Conservation (phyloP, 1,140 invertebrate genomes). For the Diprion similis region DNA sequence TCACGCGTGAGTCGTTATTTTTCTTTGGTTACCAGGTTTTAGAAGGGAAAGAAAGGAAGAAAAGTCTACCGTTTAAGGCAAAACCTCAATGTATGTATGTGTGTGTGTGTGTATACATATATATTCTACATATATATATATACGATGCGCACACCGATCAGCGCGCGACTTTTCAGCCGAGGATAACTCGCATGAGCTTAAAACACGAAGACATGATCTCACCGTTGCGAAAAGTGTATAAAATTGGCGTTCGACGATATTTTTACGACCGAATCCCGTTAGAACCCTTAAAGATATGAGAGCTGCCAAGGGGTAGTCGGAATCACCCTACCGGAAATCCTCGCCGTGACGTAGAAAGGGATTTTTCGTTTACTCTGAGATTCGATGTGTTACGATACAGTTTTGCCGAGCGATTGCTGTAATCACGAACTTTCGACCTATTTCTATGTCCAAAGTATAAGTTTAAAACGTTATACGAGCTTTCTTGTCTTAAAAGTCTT, state of each 20-base stretch:
- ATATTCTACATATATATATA: too few relatives aligned
- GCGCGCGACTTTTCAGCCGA: not conserved
- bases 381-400: too few relatives aligned
- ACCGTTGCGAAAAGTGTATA: not conserved
- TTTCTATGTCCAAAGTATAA: not conserved
- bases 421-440: too few relatives aligned
- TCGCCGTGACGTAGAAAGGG: too few relatives aligned
- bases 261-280: not conserved
- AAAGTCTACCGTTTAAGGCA: too few relatives aligned
- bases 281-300: not conserved
- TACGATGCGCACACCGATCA: too few relatives aligned
- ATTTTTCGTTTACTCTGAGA: too few relatives aligned
- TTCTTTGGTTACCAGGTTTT: not conserved
- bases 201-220: not conserved
- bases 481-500: not conserved
- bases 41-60: not conserved
- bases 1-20: constrained; percentile 7
- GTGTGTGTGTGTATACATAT: too few relatives aligned
- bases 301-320: too few relatives aligned
- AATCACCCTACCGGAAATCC: too few relatives aligned
- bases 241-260: constrained; percentile 4
- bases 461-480: not conserved
- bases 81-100: too few relatives aligned
- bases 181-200: not conserved
- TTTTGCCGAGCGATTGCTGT: too few relatives aligned